Evolutionary conservation across 1,140 invertebrate genomes (phyloP).

Genomic region (Penaeus indicus): DNA sequence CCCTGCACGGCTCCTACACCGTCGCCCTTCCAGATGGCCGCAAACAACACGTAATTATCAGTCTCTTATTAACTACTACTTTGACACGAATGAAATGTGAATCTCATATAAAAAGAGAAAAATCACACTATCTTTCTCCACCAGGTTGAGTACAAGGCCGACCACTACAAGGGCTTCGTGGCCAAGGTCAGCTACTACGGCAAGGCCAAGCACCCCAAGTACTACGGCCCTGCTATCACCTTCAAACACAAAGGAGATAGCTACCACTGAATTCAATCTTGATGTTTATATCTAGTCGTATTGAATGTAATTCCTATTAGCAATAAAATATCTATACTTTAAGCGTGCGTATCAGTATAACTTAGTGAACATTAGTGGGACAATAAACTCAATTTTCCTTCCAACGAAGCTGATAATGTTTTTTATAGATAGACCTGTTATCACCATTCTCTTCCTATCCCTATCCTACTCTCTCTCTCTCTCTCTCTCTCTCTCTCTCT

Average conservation of each 20-base stretch:
- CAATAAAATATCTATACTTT: too few relatives aligned
- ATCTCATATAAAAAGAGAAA: not conserved
- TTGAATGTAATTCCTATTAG: too few relatives aligned
- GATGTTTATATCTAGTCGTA: too few relatives aligned
- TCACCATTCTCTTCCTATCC: too few relatives aligned
- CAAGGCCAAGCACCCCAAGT: constrained; percentile 48
- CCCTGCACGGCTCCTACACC: constrained; percentile 70
- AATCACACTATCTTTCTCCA: not conserved
- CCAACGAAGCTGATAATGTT: too few relatives aligned
- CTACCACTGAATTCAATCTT: not conserved
- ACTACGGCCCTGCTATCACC: constrained; percentile 46
- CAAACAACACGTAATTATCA: constrained; percentile 1
- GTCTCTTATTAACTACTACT: not conserved
- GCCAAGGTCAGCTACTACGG: constrained; percentile 55
- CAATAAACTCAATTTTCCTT: too few relatives aligned
- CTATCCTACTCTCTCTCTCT: too few relatives aligned
- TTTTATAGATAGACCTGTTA: too few relatives aligned
- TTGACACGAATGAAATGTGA: too few relatives aligned
- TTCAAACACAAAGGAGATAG: constrained; percentile 25
- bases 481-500: too few relatives aligned
- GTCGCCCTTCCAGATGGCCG: constrained; percentile 12
- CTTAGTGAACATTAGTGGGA: too few relatives aligned
- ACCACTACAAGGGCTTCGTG: constrained; percentile 52
- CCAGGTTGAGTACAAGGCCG: constrained; percentile 49
- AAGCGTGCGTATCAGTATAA: too few relatives aligned